Percentiles rank a stretch among this genome's conserved stretches.
phyloP scores from a whole-genome alignment of 2,797 vertebrate species.

The Coregonus suidteri region DNA sequence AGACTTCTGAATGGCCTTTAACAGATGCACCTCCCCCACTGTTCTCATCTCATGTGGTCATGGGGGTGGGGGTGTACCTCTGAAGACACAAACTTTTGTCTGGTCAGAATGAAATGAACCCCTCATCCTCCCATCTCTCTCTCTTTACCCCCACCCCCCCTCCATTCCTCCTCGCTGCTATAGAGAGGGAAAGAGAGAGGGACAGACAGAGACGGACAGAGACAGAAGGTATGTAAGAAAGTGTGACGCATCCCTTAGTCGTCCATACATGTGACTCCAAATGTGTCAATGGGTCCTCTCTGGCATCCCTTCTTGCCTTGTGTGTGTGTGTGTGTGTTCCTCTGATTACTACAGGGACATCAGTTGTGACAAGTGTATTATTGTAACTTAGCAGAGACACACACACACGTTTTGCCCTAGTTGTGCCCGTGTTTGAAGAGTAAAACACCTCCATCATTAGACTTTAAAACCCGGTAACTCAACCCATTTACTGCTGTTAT shows the following conservation, averaged over 20 bases:
- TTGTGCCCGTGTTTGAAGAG: neutral
- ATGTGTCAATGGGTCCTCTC: neutral
- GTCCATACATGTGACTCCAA: too few relatives aligned
- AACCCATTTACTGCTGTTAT: constrained; percentile 28
- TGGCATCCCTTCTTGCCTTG: neutral
- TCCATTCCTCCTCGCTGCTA: neutral
- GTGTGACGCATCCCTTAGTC: too few relatives aligned
- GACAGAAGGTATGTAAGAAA: neutral
- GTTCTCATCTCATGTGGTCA: too few relatives aligned
- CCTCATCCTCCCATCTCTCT: neutral
- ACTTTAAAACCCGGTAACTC: neutral
- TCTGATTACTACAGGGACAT: neutral
- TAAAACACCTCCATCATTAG: neutral
- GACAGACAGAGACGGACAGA: neutral
- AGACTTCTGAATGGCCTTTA: too few relatives aligned
- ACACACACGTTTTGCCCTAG: constrained; percentile 3
- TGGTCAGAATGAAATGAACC: too few relatives aligned
- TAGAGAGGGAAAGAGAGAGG: neutral
- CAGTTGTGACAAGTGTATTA: neutral
- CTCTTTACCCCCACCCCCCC: neutral
- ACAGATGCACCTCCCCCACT: too few relatives aligned
- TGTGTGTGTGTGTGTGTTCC: constrained; percentile 11
- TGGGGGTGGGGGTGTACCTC: too few relatives aligned
- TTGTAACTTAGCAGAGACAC: neutral
- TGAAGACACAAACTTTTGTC: too few relatives aligned